Evolutionary conservation across 2,113 vertebrate species (phyloP).

Genomic region (Saccopteryx leptura): DNA sequence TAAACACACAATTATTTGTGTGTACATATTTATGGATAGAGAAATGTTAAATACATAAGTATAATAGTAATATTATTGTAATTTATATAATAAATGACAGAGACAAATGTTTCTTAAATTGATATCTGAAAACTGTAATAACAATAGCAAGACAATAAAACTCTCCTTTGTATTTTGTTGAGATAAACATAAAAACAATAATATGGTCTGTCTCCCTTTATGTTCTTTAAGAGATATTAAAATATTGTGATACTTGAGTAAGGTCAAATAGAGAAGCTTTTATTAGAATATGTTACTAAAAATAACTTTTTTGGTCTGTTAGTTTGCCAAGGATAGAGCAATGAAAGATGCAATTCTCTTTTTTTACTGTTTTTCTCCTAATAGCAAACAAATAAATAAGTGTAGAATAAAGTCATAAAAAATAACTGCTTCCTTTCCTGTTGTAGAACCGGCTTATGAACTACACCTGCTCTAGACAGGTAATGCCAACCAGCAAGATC

Average conservation of each 20-base stretch:
- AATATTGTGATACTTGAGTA: neutral
- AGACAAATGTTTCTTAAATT: neutral
- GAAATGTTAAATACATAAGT: neutral
- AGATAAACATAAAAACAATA: neutral
- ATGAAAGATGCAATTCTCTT: neutral
- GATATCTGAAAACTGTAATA: neutral
- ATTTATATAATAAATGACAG: neutral
- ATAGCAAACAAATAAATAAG: slow-evolving; percentile 16
- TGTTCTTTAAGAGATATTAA: slow-evolving; percentile 31
- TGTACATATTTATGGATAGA: neutral
- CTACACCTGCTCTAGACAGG: slow-evolving; percentile 47
- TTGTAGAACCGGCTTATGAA: slow-evolving; percentile 67
- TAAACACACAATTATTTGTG: neutral
- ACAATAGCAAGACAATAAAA: neutral
- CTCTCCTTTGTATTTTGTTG: slow-evolving; percentile 23
- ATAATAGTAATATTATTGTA: neutral
- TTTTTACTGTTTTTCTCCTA: neutral
- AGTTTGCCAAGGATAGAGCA: neutral
- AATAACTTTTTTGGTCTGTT: neutral
- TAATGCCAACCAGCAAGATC: slow-evolving; percentile 16
- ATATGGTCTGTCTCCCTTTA: neutral
- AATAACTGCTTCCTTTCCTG: neutral
- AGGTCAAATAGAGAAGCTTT: neutral
- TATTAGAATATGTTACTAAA: neutral
- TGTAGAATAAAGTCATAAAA: slow-evolving; percentile 2